Evolutionary conservation across 2,113 vertebrate species (phyloP), one percentile per base, ranked within the genome.

Genomic region (Pseudorectes ferrugineus): DNA sequence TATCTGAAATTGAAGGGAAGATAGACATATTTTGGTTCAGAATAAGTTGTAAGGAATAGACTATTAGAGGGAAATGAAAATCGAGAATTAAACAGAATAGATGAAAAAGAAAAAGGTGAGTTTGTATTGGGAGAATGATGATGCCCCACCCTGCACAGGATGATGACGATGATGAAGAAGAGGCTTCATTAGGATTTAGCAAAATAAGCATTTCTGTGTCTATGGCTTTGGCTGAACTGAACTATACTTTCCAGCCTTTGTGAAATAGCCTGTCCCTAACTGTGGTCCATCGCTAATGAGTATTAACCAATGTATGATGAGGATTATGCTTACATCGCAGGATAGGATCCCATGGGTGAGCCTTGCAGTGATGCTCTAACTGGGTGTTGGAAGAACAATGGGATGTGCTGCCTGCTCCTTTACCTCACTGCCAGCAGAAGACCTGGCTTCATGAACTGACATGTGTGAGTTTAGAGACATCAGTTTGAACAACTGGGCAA

Each of bases 201-300:
- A 55, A 78, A 85, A 61, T 22, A 61, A 48, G 12, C 0, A 0
- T 14, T 57, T 91, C 71, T 75, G 17, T 73, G n/a, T 57, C 24
- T 26, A 3, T 21, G 23, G 16, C 35, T 83, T 76, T 85, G n/a
- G 43, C 35, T 59, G 63, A 85, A 85, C 11, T 26, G 33, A 70
- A 58, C 19, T 79, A 6, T 19, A 38, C 26, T 61, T 71, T 40
- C 36, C 52, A 89, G 23, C 28, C 48, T 15, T 46, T 54, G 22
- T 68, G 74, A 52, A 89, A 65, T 2, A 87, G 25, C 10, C 21
- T 21, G 10, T 35, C 35, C 46, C 55, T 76, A 6, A 3, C 24
- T 58, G 17, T 0, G 2, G 24, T 68, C 66, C 23, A 31, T 13
- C 0, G 0, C 29, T 70, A 36, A 12, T 0, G 1, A 49, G 24